These are phyloP conservation scores for Centropus unirufus DNA, from an alignment of 2,113 vertebrate genomes.

Conservation along the genomic window DNA sequence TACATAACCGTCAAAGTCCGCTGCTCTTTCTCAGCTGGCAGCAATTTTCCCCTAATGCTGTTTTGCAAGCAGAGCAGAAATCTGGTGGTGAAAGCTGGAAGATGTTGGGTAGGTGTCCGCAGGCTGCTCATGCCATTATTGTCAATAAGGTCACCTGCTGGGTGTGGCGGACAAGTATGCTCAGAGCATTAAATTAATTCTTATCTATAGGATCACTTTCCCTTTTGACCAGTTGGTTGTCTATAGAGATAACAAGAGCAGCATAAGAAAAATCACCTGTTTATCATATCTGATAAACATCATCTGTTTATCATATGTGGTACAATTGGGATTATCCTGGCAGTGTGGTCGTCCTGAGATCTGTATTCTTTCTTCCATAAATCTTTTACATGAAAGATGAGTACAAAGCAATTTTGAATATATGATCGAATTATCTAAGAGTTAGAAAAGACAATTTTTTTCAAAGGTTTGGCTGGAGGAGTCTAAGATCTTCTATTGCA, in stretches of 20 bases:
- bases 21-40: neutral
- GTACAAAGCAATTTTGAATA: neutral
- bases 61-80: neutral
- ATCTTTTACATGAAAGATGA: neutral
- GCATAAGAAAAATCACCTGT: neutral
- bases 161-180: neutral
- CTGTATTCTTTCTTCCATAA: neutral
- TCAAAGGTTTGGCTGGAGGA: neutral
- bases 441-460: neutral
- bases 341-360: neutral
- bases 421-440: neutral
- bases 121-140: neutral
- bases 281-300: neutral
- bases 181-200: neutral
- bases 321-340: neutral
- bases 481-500: neutral
- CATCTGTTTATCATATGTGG: neutral
- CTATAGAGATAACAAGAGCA: neutral
- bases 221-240: neutral
- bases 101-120: neutral
- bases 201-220: neutral
- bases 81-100: accelerated
- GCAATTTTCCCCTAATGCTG: neutral
- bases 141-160: neutral
- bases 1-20: neutral